Evolutionary conservation across 2,113 vertebrate species (phyloP), one percentile per base, ranked within the genome.

Genomic region (Anseranas semipalmata): DNA sequence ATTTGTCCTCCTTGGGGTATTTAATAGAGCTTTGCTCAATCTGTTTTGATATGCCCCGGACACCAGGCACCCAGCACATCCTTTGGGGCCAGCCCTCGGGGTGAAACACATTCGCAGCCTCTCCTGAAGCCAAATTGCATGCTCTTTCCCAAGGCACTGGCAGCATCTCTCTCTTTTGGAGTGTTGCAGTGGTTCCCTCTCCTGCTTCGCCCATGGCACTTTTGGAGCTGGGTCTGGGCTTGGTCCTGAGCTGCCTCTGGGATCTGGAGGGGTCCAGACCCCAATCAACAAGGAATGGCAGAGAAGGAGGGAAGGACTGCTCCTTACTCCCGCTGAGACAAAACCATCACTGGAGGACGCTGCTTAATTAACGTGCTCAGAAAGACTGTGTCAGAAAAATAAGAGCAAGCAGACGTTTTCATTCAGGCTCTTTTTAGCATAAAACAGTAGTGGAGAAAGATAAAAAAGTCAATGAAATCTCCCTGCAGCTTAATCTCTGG

Each of bases 181-280:
- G 10, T 30, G 53, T n/a, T n/a, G n/a, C n/a, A n/a, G n/a, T n/a
- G n/a, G n/a, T 17, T 55, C 53, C 28, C 28, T 55, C 53, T 15
- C 53, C 28, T 55, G 9, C 28, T 55, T 55, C 46, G 24, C 27
- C n/a, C 50, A 10, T 30, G 25, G n/a, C 25, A 15, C 50, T 53
- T 72, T 75, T 92, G n/a, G n/a, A 71, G 41, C 18, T 2, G 3
- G 18, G 24, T 15, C 9, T 58, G 85, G 59, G 19, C 82, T 52
- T 27, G 11, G 11, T 30, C 43, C 16, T 55, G 32, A 76, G 43
- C 41, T 88, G 52, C 17, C 4, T 2, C 41, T 4, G 7, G 24
- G 33, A 33, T 13, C 32, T 9, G 0, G 0, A 52, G 37, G 43
- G 21, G 4, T 63, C 7, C 39, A 33, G 82, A 90, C 37, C 27